Evolutionary conservation across 2,888 invertebrate species (phyloP).

Genomic region (Tiphia femorata): DNA sequence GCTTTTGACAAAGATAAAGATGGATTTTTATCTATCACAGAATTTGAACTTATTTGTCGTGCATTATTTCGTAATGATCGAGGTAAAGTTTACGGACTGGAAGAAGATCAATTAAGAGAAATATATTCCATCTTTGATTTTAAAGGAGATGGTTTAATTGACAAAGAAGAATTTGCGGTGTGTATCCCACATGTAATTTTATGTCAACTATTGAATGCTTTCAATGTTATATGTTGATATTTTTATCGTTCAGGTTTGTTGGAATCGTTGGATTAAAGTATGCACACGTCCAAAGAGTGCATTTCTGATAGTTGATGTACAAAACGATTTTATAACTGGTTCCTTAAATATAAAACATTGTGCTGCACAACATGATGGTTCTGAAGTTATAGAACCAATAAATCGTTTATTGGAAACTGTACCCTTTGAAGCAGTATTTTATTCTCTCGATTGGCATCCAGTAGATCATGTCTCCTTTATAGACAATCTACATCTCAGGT

Average conservation of each 20-base stretch:
- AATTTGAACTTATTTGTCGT: slow-evolving; percentile 86
- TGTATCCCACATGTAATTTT: background rate
- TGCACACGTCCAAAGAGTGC: slow-evolving; percentile 83
- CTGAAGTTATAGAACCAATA: slow-evolving; percentile 92
- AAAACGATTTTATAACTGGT: slow-evolving; percentile 97
- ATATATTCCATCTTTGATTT: slow-evolving; percentile 87
- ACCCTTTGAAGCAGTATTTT: slow-evolving; percentile 89
- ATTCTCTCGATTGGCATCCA: slow-evolving; percentile 98
- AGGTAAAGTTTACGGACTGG: slow-evolving; percentile 85
- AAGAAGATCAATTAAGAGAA: slow-evolving; percentile 78
- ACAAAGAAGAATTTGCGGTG: slow-evolving; percentile 83
- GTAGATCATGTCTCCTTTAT: slow-evolving; percentile 96
- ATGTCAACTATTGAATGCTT: background rate
- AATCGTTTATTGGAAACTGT: slow-evolving; percentile 86
- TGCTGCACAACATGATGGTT: slow-evolving; percentile 91
- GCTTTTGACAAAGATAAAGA: slow-evolving; percentile 94
- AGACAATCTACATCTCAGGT: slow-evolving; percentile 82
- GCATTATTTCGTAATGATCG: slow-evolving; percentile 89
- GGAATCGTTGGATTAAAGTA: slow-evolving; percentile 93
- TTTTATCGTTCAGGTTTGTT: slow-evolving; percentile 75
- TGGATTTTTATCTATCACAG: slow-evolving; percentile 80
- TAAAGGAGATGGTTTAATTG: slow-evolving; percentile 82
- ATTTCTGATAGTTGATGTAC: slow-evolving; percentile 94
- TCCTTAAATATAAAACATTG: slow-evolving; percentile 93
- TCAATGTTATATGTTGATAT: background rate